Conservation (phyloP, 1,140 invertebrate genomes). For the Zaprionus kolodkinae region DNA sequence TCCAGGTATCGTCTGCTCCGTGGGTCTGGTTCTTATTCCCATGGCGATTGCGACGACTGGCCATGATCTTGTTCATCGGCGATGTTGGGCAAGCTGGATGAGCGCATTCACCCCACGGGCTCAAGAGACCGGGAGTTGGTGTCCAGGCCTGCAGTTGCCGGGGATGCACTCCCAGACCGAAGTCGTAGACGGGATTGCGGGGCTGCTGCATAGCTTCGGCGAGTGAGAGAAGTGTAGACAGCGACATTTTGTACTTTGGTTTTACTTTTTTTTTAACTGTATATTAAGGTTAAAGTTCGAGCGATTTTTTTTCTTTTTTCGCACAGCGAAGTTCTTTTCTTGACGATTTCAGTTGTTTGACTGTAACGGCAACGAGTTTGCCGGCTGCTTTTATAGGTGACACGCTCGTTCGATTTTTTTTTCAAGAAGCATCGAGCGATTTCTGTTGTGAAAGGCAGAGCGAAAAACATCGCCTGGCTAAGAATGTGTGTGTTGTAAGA, state of each 20-base stretch:
- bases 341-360: conserved; percentile 19
- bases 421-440: conserved; percentile 22
- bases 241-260: conserved; percentile 51
- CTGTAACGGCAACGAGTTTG: background rate
- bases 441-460: background rate
- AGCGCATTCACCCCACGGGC: conserved; percentile 52
- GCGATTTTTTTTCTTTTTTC: background rate
- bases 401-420: background rate
- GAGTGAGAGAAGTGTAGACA: conserved; percentile 49
- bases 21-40: conserved; percentile 1
- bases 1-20: background rate
- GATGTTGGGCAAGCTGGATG: conserved; percentile 47
- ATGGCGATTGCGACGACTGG: conserved; percentile 38
- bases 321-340: conserved; percentile 2
- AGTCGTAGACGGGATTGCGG: conserved; percentile 57
- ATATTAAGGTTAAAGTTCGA: background rate
- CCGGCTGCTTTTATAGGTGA: conserved; percentile 27
- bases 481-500: background rate
- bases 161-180: conserved; percentile 57
- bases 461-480: conserved; percentile 7
- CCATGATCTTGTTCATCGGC: conserved; percentile 52
- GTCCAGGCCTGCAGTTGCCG: conserved; percentile 38
- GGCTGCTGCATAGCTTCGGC: conserved; percentile 61
- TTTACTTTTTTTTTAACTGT: background rate
- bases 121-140: conserved; percentile 19